These are phyloP conservation scores for Rallus limicola DNA, from an alignment of 2,113 vertebrate species.

Conservation along the genomic window DNA sequence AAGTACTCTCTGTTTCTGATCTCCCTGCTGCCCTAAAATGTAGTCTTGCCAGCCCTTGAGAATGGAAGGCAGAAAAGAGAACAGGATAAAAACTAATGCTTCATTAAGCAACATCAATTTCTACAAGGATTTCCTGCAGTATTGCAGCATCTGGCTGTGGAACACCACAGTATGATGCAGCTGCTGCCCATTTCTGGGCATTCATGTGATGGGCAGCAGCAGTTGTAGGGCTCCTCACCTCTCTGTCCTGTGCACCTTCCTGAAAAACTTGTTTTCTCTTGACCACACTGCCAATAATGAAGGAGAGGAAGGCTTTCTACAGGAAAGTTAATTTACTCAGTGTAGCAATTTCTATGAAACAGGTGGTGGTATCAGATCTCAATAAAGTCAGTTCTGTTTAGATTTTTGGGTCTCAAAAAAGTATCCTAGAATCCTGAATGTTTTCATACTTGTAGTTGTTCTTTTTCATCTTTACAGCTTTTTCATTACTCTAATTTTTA, in stretches of 20 bases:
- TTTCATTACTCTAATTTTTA: not conserved
- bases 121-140: not conserved
- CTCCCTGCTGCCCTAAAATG: not conserved
- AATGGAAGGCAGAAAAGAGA: not conserved
- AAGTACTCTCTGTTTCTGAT: not conserved
- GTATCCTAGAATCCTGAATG: not conserved
- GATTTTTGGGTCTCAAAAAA: not conserved
- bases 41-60: not conserved
- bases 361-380: not conserved
- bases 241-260: not conserved
- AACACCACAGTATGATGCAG: not conserved
- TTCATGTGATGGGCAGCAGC: not conserved
- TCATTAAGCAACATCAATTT: not conserved
- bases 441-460: not conserved
- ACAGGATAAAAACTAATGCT: not conserved
- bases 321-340: not conserved
- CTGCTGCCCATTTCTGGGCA: not conserved
- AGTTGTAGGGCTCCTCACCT: too few species aligned
- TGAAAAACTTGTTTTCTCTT: not conserved
- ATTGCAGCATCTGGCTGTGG: not conserved
- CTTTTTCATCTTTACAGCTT: not conserved
- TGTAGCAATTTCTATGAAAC: not conserved
- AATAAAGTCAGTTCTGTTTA: not conserved
- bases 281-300: not conserved
- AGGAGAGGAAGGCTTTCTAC: not conserved